Evolutionary conservation across 2,888 invertebrate species (phyloP).

Genomic region (Hybos culiciformis): DNA sequence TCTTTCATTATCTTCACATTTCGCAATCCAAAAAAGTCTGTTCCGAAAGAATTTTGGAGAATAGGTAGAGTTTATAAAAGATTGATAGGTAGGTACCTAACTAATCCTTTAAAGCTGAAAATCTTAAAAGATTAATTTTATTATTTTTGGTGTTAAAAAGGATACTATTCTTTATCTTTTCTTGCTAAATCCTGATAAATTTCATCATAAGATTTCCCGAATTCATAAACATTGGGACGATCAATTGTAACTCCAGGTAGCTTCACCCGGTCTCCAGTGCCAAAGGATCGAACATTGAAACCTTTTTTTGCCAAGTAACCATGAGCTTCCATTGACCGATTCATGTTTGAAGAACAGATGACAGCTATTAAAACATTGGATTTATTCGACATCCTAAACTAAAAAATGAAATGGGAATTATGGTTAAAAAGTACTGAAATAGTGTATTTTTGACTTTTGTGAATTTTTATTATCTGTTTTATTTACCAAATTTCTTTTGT

Average conservation of each 20-base stretch:
- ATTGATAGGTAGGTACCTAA: too few species aligned
- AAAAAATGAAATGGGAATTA: too few species aligned
- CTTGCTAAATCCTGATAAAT: conserved; percentile 84
- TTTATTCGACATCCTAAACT: conserved; percentile 29
- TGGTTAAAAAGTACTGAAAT: too few species aligned
- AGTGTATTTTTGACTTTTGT: too few species aligned
- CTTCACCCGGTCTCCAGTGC: conserved; percentile 91
- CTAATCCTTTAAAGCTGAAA: too few species aligned
- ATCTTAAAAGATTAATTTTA: too few species aligned
- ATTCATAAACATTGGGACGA: conserved; percentile 93
- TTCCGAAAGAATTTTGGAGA: too few species aligned
- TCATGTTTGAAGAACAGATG: conserved; percentile 99
- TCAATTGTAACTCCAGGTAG: conserved; percentile 89
- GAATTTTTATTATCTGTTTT: too few species aligned
- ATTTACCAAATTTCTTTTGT: too few species aligned
- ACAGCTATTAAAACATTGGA: conserved; percentile 70
- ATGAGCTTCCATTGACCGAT: conserved; percentile 99
- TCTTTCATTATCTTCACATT: too few species aligned
- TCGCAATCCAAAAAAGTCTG: too few species aligned
- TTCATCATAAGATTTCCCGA: conserved; percentile 87
- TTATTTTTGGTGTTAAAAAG: conserved; percentile 5
- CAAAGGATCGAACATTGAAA: conserved; percentile 86
- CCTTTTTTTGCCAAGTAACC: conserved; percentile 94
- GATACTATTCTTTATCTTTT: conserved; percentile 82
- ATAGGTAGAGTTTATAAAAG: conserved; percentile 2